These are phyloP conservation scores for Dilophus febrilis DNA, from an alignment of 2,888 invertebrate species.

Conservation along the genomic window DNA sequence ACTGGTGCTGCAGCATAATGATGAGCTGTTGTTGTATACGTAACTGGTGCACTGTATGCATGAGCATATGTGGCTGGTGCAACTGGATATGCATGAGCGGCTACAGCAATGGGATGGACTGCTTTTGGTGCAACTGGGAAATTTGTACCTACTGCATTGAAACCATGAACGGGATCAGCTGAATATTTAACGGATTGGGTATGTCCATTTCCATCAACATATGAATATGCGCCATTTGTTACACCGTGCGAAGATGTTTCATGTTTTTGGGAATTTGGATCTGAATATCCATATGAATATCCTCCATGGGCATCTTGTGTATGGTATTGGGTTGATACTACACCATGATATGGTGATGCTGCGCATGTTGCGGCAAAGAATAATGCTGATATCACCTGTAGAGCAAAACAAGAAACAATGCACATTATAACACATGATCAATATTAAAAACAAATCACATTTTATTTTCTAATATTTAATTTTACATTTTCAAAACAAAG, in stretches of 20 bases:
- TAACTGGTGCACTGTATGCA: conserved; percentile 15
- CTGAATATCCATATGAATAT: conserved; percentile 45
- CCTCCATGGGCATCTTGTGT: conserved; percentile 42
- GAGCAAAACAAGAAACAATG: neutral
- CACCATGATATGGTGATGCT: conserved; percentile 18
- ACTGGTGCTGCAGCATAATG: conserved; percentile 4
- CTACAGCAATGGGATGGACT: conserved; percentile 13
- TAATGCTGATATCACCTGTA: conserved; percentile 21
- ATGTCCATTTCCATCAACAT: conserved; percentile 47
- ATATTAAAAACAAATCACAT: too few relatives aligned
- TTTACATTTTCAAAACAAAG: too few relatives aligned
- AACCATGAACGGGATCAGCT: conserved; percentile 43
- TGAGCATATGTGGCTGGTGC: conserved; percentile 9
- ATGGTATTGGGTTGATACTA: conserved; percentile 35
- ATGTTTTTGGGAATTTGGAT: conserved; percentile 44
- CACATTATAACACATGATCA: conserved; percentile 6
- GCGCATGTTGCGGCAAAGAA: conserved; percentile 24
- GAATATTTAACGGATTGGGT: conserved; percentile 46
- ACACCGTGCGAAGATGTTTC: conserved; percentile 43
- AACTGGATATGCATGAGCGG: conserved; percentile 17
- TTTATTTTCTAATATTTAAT: too few relatives aligned
- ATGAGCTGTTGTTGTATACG: conserved; percentile 3
- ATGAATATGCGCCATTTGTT: conserved; percentile 48
- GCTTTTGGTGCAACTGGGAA: conserved; percentile 38
- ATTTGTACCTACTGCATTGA: conserved; percentile 47